These are phyloP conservation scores for Jacana jacana DNA, from an alignment of 2,113 vertebrate genomes.

Conservation along the genomic window DNA sequence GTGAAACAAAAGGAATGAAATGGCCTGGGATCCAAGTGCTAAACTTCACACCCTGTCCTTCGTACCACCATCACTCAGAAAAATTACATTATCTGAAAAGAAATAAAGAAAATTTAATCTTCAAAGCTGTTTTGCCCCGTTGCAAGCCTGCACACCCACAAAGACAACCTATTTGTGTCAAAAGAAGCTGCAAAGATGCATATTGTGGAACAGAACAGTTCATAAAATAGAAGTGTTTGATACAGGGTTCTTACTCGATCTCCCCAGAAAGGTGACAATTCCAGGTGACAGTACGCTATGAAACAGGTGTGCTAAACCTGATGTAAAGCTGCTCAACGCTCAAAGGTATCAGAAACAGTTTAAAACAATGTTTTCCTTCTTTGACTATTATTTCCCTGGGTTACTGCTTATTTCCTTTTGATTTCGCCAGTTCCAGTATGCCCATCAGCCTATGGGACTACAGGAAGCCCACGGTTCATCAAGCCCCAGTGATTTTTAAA, in stretches of 20 bases:
- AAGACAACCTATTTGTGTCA: not conserved
- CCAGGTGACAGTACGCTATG: not conserved
- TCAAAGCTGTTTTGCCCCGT: not conserved
- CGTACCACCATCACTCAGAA: slow-evolving; percentile 83
- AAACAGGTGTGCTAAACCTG: not conserved
- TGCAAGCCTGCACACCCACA: not conserved
- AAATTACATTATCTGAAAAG: slow-evolving; percentile 92
- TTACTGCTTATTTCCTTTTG: not conserved
- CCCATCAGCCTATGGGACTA: not conserved
- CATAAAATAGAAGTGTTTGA: not conserved
- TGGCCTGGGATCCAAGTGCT: not conserved
- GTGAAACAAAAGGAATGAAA: slow-evolving; percentile 42
- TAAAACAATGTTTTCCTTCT: not conserved
- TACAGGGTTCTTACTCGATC: not conserved
- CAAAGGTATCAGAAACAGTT: not conserved
- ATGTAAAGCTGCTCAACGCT: not conserved
- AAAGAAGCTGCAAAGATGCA: not conserved
- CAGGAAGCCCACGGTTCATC: not conserved
- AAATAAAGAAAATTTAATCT: slow-evolving; percentile 26
- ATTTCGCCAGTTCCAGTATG: not conserved
- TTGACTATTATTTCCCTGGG: not conserved
- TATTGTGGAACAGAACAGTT: not conserved
- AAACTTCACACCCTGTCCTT: slow-evolving; percentile 79
- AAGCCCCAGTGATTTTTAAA: not conserved
- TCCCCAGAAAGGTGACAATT: not conserved